These are phyloP conservation scores for Leptinotarsa peninsularis DNA, from an alignment of 2,888 invertebrate species.

Conservation along the genomic window DNA sequence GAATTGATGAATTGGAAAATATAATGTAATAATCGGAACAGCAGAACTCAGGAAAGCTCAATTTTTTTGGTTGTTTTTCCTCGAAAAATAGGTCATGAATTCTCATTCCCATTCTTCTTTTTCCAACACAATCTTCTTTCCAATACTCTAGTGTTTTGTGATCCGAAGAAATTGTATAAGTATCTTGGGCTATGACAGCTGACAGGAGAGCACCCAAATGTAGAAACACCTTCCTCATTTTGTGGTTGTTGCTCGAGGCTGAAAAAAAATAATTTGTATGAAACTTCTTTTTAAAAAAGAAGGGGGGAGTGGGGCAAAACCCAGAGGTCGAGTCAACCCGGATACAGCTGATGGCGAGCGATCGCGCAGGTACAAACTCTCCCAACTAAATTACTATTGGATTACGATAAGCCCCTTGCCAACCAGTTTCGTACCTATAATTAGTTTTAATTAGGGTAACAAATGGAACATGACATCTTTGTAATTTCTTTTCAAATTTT, in stretches of 20 bases:
- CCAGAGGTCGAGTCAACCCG: background rate
- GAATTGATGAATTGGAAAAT: conserved; percentile 6
- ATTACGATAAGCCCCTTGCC: too few relatives aligned
- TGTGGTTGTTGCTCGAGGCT: background rate
- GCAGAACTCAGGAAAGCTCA: background rate
- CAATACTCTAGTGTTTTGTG: background rate
- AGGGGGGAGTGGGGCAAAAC: too few relatives aligned
- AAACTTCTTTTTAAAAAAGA: background rate
- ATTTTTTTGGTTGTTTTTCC: background rate
- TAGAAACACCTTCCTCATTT: background rate
- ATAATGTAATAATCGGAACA: background rate
- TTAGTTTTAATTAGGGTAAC: too few relatives aligned
- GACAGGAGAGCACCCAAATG: background rate
- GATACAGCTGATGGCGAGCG: too few relatives aligned
- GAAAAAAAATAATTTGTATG: background rate
- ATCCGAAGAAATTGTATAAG: background rate
- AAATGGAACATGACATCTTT: too few relatives aligned
- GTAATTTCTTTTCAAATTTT: too few relatives aligned
- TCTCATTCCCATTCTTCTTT: background rate
- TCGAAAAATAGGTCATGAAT: background rate
- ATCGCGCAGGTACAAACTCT: too few relatives aligned
- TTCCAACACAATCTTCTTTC: conserved; percentile 2
- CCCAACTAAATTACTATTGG: too few relatives aligned
- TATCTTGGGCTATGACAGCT: background rate
- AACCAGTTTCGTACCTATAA: too few relatives aligned